Conservation (phyloP, 1,140 invertebrate genomes). For the Metopolophium dirhodum region DNA sequence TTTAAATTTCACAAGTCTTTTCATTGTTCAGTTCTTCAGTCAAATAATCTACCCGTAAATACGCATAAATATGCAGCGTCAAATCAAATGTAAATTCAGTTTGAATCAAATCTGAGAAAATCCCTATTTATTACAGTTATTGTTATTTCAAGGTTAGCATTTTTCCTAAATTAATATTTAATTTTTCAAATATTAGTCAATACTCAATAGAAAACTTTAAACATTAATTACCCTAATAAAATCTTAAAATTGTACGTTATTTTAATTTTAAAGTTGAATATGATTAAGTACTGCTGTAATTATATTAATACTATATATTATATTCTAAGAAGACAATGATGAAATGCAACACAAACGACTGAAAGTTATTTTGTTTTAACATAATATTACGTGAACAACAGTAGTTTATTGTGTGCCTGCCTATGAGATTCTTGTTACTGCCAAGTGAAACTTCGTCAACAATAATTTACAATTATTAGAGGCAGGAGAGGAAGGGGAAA, state of each 20-base stretch:
- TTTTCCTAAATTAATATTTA: conserved; percentile 17
- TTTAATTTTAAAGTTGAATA: neutral
- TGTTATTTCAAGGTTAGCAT: neutral
- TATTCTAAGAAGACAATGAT: neutral
- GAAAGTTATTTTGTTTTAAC: conserved; percentile 25
- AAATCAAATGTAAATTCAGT: neutral
- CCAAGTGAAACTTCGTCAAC: conserved; percentile 2
- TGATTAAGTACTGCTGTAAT: neutral
- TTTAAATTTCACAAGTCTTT: too few species aligned
- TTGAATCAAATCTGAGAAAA: neutral
- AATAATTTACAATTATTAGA: neutral
- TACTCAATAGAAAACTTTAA: neutral
- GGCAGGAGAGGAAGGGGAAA: neutral
- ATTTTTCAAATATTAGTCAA: neutral
- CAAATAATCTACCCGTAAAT: neutral
- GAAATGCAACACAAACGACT: conserved; percentile 33
- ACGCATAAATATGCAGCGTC: neutral
- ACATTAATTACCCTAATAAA: neutral
- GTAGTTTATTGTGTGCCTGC: conserved; percentile 14
- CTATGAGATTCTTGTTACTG: conserved; percentile 33
- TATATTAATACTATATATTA: neutral
- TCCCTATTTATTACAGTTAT: neutral
- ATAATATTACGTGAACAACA: neutral
- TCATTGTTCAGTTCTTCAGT: neutral
- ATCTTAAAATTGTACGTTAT: neutral